A percentile compares a stretch with the other conserved stretches of the same genome.
Conservation (phyloP, 1,140 invertebrate species). For the Cydia pomonella region DNA sequence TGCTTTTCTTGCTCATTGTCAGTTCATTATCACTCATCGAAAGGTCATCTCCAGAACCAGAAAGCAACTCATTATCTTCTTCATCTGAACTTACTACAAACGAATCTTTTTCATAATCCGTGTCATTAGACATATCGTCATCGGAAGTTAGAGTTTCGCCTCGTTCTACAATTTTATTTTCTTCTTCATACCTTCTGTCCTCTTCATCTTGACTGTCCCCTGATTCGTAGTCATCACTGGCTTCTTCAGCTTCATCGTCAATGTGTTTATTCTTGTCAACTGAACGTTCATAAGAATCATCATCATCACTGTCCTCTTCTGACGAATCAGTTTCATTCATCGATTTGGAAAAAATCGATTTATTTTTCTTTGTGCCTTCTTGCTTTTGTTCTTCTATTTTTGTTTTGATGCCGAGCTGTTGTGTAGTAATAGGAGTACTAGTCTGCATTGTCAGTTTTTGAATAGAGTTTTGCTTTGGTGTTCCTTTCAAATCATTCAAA, state of each 20-base stretch:
- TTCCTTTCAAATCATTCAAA: slow-evolving; percentile 63
- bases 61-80: slow-evolving; percentile 69
- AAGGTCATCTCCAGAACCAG: slow-evolving; percentile 72
- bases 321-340: slow-evolving; percentile 36
- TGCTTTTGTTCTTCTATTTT: slow-evolving; percentile 38
- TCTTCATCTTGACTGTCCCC: slow-evolving; percentile 70
- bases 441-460: slow-evolving; percentile 52
- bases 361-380: slow-evolving; percentile 41
- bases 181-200: slow-evolving; percentile 58
- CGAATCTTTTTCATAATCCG: slow-evolving; percentile 74
- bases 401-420: slow-evolving; percentile 40
- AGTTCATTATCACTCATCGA: slow-evolving; percentile 73
- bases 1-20: slow-evolving; percentile 67
- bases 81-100: slow-evolving; percentile 72
- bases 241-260: slow-evolving; percentile 67
- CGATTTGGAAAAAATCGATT: slow-evolving; percentile 35
- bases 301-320: slow-evolving; percentile 34
- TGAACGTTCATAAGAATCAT: slow-evolving; percentile 24
- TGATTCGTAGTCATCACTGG: slow-evolving; percentile 69
- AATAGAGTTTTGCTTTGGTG: slow-evolving; percentile 64
- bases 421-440: slow-evolving; percentile 57
- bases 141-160: slow-evolving; percentile 69
- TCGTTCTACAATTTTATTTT: slow-evolving; percentile 67
- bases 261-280: slow-evolving; percentile 51
- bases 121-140: slow-evolving; percentile 62